Percentiles rank a stretch among this genome's conserved stretches.
Conservation (phyloP, 1,140 invertebrate species). For the Trichogramma pretiosum region DNA sequence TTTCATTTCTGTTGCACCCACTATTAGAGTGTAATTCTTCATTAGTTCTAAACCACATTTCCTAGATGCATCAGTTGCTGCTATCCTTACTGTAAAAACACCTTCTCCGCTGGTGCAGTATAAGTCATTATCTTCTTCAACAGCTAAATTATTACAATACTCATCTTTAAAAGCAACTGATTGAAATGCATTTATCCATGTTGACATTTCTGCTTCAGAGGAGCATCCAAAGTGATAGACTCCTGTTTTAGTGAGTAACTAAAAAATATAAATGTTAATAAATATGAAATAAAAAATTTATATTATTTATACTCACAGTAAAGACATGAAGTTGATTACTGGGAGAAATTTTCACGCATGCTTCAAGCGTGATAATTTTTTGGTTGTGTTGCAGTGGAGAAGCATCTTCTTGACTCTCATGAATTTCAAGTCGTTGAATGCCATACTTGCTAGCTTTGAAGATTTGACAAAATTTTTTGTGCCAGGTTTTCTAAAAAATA, state of each 20-base stretch:
- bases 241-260: slow-evolving; percentile 64
- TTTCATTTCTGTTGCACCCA: slow-evolving; percentile 65
- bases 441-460: slow-evolving; percentile 75
- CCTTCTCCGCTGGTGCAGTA: slow-evolving; percentile 75
- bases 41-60: slow-evolving; percentile 59
- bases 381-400: slow-evolving; percentile 53
- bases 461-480: slow-evolving; percentile 66
- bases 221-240: slow-evolving; percentile 62
- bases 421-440: slow-evolving; percentile 73
- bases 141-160: slow-evolving; percentile 48
- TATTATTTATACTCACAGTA: slow-evolving; percentile 39
- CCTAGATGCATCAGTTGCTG: slow-evolving; percentile 67
- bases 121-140: slow-evolving; percentile 79
- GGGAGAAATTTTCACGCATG: slow-evolving; percentile 74
- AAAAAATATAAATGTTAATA: slow-evolving; percentile 3
- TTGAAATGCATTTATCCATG: slow-evolving; percentile 71
- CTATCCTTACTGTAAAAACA: slow-evolving; percentile 67
- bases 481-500: slow-evolving; percentile 66
- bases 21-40: slow-evolving; percentile 62
- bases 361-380: slow-evolving; percentile 72
- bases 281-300: slow-evolving; percentile 16
- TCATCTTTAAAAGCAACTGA: slow-evolving; percentile 72
- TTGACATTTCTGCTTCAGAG: slow-evolving; percentile 60
- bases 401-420: slow-evolving; percentile 65
- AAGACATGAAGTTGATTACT: slow-evolving; percentile 50